Evolutionary conservation across 2,888 invertebrate species (phyloP).

Genomic region (Lagria hirta): DNA sequence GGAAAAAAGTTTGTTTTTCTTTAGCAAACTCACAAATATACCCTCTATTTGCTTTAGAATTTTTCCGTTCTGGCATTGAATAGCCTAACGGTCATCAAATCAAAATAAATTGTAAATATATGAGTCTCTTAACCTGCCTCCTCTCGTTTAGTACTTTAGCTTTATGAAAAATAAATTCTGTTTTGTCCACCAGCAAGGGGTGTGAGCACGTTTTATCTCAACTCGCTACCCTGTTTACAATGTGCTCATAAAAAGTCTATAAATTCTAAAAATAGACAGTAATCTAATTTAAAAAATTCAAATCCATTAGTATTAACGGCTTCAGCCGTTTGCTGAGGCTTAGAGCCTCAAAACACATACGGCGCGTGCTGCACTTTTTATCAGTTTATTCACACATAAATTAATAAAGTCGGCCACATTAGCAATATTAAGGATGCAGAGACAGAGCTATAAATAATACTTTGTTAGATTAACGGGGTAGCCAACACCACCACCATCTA

Average conservation of each 20-base stretch:
- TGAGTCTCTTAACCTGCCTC: slow-evolving; percentile 4
- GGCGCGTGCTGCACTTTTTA: slow-evolving; percentile 44
- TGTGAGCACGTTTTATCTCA: slow-evolving; percentile 15
- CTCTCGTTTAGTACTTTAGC: slow-evolving; percentile 4
- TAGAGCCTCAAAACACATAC: slow-evolving; percentile 18
- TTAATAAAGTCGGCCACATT: slow-evolving; percentile 41
- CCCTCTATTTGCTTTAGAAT: too few species aligned
- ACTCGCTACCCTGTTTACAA: slow-evolving; percentile 21
- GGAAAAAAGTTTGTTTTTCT: too few species aligned
- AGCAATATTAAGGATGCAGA: slow-evolving; percentile 45
- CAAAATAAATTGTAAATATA: slow-evolving; percentile 7
- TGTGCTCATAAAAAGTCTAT: slow-evolving; percentile 27
- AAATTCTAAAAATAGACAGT: slow-evolving; percentile 31
- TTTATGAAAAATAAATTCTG: slow-evolving; percentile 19
- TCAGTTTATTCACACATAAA: slow-evolving; percentile 51
- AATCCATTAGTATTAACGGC: slow-evolving; percentile 33
- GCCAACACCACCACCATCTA: slow-evolving; percentile 31
- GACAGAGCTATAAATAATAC: slow-evolving; percentile 47
- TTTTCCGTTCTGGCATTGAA: too few species aligned
- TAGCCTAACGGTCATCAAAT: too few species aligned
- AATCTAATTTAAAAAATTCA: slow-evolving; percentile 34
- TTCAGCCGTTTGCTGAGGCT: slow-evolving; percentile 26
- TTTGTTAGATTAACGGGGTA: slow-evolving; percentile 47
- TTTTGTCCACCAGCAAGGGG: slow-evolving; percentile 15
- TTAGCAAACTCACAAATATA: too few species aligned